Base-by-base conservation (phyloP, 2,888 invertebrate species). In the Scaptomyza flava region DNA sequence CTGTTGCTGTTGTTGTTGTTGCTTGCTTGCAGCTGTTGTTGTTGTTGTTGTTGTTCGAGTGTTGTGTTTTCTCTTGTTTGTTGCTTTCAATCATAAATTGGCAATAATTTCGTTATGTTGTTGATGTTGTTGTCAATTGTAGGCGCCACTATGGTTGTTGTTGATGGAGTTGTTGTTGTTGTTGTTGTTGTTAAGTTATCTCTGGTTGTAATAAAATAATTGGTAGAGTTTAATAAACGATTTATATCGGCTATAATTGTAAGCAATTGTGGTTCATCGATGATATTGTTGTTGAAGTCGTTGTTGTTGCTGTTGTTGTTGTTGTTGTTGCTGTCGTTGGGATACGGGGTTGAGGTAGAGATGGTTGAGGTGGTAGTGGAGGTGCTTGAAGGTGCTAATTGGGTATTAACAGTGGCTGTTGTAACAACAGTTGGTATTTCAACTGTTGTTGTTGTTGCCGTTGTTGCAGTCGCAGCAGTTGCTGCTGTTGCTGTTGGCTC, bases 121-220 rank as follows among this genome's bases (percentile, higher is more conserved):
- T 68, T 73, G 47, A 8, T 48, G 65, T 78, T 80, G 79, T 73
- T 74, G 68, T 74, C 79, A 72, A 69, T 68, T 72, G 71, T 57
- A 23, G 78, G 51, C 68, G 77, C 62, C 68, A 68, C 51, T 69
- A 63, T 61, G 63, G 72, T 57, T 63, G 77, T 59, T 72, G 73
- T 68, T 68, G 71, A 50, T 60, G 56, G 20, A 52, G 47, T 23
- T 31, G 63, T 61, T 74, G 63, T 52, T 69, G 63, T 61, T 74
- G 63, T 52, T 69, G 79, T 51, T 77, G 86, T 67, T 68, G 80
- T 78, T 68, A 82, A 69, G 83, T 91, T 91, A 90, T 91, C 89
- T 91, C 91, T 91, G 86, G 88, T 91, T 82, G 91, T 90, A 89
- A 91, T 90, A 84, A 91, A 91, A 91, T 91, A 91, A 91, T 91